phyloP scores from a whole-genome alignment of 2,113 vertebrate genomes.

The Melanocharis versteri region DNA sequence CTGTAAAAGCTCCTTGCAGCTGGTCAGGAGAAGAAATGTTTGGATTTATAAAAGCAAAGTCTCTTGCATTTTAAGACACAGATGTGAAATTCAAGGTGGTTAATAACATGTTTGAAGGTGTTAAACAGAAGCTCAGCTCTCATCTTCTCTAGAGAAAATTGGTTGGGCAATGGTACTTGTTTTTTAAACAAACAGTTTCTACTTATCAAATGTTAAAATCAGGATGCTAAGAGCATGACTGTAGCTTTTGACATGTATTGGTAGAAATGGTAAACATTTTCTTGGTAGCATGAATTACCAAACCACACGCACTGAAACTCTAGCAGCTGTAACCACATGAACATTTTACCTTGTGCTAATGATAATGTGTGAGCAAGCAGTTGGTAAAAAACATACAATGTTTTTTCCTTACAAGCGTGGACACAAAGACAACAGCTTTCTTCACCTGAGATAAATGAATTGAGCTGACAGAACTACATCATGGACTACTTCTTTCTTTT shows the following conservation, averaged over 20 bases:
- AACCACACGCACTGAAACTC: constrained; percentile 13
- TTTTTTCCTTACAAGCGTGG: neutral
- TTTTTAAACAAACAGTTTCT: constrained; percentile 12
- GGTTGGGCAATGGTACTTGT: neutral
- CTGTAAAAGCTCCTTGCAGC: neutral
- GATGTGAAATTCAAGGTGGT: neutral
- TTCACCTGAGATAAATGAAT: neutral
- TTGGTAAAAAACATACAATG: neutral
- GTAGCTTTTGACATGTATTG: neutral
- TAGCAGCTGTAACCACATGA: neutral
- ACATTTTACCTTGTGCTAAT: constrained; percentile 10
- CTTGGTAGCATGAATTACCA: neutral
- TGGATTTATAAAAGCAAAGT: neutral
- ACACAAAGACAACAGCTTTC: neutral
- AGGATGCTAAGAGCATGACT: neutral
- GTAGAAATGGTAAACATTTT: constrained; percentile 21
- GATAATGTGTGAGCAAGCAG: neutral
- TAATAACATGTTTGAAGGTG: neutral
- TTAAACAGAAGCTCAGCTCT: neutral
- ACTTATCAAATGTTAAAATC: constrained; percentile 19
- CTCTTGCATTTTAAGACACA: neutral
- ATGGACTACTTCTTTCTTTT: neutral
- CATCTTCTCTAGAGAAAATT: neutral
- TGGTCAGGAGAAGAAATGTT: neutral
- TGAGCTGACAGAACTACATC: neutral